A percentile compares a stretch with the other conserved stretches of the same genome.
These are phyloP conservation scores for Cryptocephalus moraei DNA, from an alignment of 2,888 invertebrate species.

Conservation along the genomic window DNA sequence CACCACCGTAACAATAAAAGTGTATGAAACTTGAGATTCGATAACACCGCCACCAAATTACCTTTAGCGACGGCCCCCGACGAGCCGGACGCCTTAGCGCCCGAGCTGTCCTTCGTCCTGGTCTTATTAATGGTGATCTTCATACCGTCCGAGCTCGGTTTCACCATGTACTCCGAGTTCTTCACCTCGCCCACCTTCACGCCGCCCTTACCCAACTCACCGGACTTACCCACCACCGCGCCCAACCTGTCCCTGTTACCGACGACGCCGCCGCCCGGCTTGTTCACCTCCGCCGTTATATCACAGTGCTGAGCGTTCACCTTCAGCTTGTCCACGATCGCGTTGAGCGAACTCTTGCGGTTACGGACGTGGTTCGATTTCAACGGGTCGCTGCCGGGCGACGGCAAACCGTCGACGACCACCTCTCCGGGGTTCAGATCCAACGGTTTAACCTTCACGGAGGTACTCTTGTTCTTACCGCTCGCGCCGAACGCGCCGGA, in stretches of 20 bases:
- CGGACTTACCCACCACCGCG: slow-evolving; percentile 14
- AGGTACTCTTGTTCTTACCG: slow-evolving; percentile 41
- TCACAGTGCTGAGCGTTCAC: slow-evolving; percentile 60
- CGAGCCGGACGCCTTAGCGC: slow-evolving; percentile 7
- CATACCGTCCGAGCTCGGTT: slow-evolving; percentile 79
- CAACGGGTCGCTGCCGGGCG: slow-evolving; percentile 48
- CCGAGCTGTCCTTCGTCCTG: slow-evolving; percentile 50
- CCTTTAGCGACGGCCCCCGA: slow-evolving; percentile 12
- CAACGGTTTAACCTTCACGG: slow-evolving; percentile 55
- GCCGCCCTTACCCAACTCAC: slow-evolving; percentile 28
- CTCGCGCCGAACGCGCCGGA: slow-evolving; percentile 18
- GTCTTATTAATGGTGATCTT: slow-evolving; percentile 90
- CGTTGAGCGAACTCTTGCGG: slow-evolving; percentile 66
- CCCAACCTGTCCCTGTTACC: slow-evolving; percentile 23
- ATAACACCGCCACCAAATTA: slow-evolving; percentile 1
- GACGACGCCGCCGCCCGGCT: background rate
- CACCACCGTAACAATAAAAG: too few relatives aligned
- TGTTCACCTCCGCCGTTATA: slow-evolving; percentile 42
- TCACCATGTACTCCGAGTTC: slow-evolving; percentile 81
- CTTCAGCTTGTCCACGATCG: slow-evolving; percentile 79
- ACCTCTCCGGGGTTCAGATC: slow-evolving; percentile 39
- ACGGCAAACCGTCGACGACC: slow-evolving; percentile 36
- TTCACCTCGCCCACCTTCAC: slow-evolving; percentile 44
- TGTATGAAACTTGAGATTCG: too few relatives aligned
- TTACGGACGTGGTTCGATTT: slow-evolving; percentile 54